Evolutionary conservation across 2,888 invertebrate species (phyloP), one percentile per base, ranked within the genome.

Genomic region (Acheta domesticus): DNA sequence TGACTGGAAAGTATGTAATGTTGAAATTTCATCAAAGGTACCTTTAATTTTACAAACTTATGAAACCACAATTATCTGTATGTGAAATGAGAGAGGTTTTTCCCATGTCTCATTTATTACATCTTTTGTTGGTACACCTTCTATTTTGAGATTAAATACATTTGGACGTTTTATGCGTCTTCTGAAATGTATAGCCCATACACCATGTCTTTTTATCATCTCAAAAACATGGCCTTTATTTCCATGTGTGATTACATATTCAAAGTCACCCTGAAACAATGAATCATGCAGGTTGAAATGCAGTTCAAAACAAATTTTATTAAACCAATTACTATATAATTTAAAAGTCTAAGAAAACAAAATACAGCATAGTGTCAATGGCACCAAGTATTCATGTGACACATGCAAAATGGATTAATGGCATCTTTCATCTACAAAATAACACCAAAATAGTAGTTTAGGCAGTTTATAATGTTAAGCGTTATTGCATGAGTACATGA

Each of bases 111-210:
- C 86, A 81, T 88, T 87, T 21, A 21, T 73, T 16, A 49, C 50
- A 19, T 78, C 76, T 78, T 86, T 86, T 49, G 81, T 79, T 1
- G 89, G 86, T 80, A 85, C 85, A 50, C 90, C 91, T 78, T 89
- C 88, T n/a, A 92, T 89, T 77, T 90, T 87, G 80, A 92, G 84
- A 76, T 89, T 87, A 85, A 90, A 91, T 12, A 87, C 86, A 2
- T 87, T 89, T 1, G 90, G 88, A 74, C 87, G 85, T 83, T 89
- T 89, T 74, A 91, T 85, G 81, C 90, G 87, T 82, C 88, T 87
- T 78, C 87, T 88, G 86, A 92, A 91, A 83, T 91, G 91, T 23
- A 92, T 85, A 1, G 89, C 89, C 89, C 90, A 91, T 4, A 91
- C 87, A 8, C 89, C 90, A 83, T 89, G 88, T 82, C 89, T 89